Percentiles rank a stretch among this genome's conserved stretches.
phyloP scores from a whole-genome alignment of 2,113 vertebrate genomes.

The Canis aureus region DNA sequence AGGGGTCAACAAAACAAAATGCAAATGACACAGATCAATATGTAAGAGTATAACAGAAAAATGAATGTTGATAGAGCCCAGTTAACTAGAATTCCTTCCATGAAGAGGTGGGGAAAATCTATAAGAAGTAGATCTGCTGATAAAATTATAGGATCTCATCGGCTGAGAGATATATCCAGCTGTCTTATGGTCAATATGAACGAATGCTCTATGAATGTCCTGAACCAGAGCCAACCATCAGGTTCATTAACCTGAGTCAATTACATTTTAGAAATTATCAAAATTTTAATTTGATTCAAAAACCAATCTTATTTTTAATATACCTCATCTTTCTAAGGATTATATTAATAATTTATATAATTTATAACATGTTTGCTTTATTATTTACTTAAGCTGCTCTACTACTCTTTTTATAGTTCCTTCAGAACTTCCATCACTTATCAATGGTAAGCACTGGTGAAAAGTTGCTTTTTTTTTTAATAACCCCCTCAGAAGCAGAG shows the following conservation, averaged over 20 bases:
- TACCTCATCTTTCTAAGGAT: neutral
- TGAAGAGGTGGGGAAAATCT: neutral
- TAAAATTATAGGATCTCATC: neutral
- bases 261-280: conserved; percentile 1
- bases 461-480: neutral
- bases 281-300: neutral
- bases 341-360: neutral
- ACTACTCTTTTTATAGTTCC: neutral
- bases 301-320: neutral
- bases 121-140: neutral
- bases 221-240: neutral
- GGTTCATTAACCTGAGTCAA: neutral
- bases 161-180: neutral
- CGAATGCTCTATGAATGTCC: neutral
- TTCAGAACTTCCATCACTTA: neutral
- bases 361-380: neutral
- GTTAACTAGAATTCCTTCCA: neutral
- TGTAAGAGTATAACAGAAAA: neutral
- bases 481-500: neutral
- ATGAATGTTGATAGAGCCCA: neutral
- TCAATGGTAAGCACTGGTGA: neutral
- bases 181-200: neutral
- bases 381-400: neutral
- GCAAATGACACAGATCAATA: neutral
- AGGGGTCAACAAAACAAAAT: neutral